Evolutionary conservation across 1,140 invertebrate genomes (phyloP), one percentile per base, ranked within the genome.

Genomic region (Xylocopa sonorina): DNA sequence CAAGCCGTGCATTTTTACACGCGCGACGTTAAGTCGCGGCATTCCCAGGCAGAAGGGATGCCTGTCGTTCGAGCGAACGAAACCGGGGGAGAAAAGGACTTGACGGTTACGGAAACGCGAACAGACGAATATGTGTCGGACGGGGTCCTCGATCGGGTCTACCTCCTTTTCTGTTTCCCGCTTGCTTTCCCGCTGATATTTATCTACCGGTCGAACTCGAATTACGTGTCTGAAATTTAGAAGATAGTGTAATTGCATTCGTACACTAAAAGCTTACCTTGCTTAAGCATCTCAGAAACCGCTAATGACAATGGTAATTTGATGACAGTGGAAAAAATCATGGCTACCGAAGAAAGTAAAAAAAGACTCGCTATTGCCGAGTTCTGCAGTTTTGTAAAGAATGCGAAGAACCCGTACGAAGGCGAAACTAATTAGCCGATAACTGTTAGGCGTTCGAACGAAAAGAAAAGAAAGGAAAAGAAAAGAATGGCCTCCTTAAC

Each of bases 1-100:
- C 81, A 87, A 88, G 85, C 71, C 85, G 84, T 74, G 27, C 83
- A 89, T 90, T 91, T 90, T 89, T 89, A 85, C 87, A 91, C 83
- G 87, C 81, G 77, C 68, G 46, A 71, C 57, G 51, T 34, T 60
- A 48, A 77, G 48, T 63, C 66, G 66, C 74, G 68, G 82, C 78
- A 83, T 85, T 86, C 67, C 48, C 60, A 71, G 67, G 58, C 66
- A 62, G 57, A 75, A 69, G 55, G 50, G 72, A 46, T 24, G 27
- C 41, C n/a, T 55, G 41, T 24, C 34, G 48, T 68, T 38, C 16
- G 29, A 38, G 29, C 66, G 51, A 58, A 46, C 46, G 53, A 46
- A 34, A 66, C 32, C 50, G 12, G 3, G 58, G 14, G 50, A 53
- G 64, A 63, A 57, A 53, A 48, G 50, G 24, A 48, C 6, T 27